Evolutionary conservation across 1,140 invertebrate species (phyloP), one percentile per base, ranked within the genome.

Genomic region (Polypedilum pembai): DNA sequence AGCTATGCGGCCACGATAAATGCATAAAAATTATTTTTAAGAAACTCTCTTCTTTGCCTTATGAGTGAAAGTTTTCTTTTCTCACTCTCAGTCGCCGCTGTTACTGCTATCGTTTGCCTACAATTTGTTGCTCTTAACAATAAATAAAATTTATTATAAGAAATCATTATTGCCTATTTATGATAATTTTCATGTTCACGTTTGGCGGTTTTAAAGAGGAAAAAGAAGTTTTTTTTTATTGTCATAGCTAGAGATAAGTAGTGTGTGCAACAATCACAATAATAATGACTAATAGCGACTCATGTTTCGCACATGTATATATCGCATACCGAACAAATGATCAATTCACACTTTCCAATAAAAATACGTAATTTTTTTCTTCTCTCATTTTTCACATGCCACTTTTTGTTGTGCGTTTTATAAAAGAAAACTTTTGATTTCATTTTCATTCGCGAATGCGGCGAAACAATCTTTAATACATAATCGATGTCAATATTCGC

Each of bases 11-110:
- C 45, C 45, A 56, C 45, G 12, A 56, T 56, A 56, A 56, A 56
- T 56, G 45, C 45, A 56, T 56, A 56, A 4, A 56, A 56, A 45
- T 12, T 33, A 33, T 33, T 33, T 33, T 33, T 33, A 33, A 33
- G 5, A 33, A 33, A 33, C 24, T 33, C 24, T 33, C 24, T 33
- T 56, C 12, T n/a, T 56, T 12, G 45, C 5, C 45, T 56, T 56
- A 56, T 56, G 10, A n/a, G 45, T 56, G 45, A 56, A 56, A 56
- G 45, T 56, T 56, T 56, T 56, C n/a, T 56, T 56, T 56, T n/a
- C 45, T 56, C 24, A 33, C 24, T 56, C n/a, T 15, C 45, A 56
- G 12, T 56, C 45, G 12, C 12, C 45, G n/a, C 45, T 15, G 24
- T 5, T 33, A 33, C 45, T 15, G 24, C 24, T 33, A 33, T 33